Conservation (phyloP, 2,888 invertebrate genomes). For the Disparrhopalites patrizii region DNA sequence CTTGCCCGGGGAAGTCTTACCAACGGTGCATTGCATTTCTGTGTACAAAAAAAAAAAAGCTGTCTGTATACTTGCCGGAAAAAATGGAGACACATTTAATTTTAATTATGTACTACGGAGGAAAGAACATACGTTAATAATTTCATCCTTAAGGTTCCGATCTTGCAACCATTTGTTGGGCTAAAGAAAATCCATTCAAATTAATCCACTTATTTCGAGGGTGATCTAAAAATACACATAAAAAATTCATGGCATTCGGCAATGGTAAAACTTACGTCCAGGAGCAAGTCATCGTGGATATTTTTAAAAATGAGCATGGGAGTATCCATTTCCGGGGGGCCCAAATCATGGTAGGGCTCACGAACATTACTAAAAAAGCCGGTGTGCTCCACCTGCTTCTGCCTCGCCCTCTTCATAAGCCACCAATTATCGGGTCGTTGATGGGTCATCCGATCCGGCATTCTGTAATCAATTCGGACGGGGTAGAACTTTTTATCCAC, state of each 20-base stretch:
- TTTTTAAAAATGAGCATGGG: conserved; percentile 39
- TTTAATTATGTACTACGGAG: too few relatives aligned
- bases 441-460: conserved; percentile 28
- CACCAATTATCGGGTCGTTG: conserved; percentile 24
- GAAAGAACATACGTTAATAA: conserved; percentile 32
- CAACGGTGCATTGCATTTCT: conserved; percentile 42
- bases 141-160: conserved; percentile 31
- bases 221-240: too few relatives aligned
- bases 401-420: conserved; percentile 20
- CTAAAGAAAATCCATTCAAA: too few relatives aligned
- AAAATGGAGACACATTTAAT: too few relatives aligned
- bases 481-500: conserved; percentile 21
- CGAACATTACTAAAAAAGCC: conserved; percentile 30
- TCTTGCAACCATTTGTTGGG: conserved; percentile 35
- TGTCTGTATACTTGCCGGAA: not conserved
- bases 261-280: conserved; percentile 31
- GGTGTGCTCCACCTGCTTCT: conserved; percentile 25
- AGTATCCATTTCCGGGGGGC: conserved; percentile 35
- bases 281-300: conserved; percentile 40
- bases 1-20: conserved; percentile 32
- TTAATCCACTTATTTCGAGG: too few relatives aligned
- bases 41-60: not conserved
- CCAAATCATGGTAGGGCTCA: conserved; percentile 27
- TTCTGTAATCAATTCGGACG: conserved; percentile 18
- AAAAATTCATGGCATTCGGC: too few relatives aligned